These are phyloP conservation scores for Stomorhina lunata DNA, from an alignment of 2,888 invertebrate species.

Conservation along the genomic window DNA sequence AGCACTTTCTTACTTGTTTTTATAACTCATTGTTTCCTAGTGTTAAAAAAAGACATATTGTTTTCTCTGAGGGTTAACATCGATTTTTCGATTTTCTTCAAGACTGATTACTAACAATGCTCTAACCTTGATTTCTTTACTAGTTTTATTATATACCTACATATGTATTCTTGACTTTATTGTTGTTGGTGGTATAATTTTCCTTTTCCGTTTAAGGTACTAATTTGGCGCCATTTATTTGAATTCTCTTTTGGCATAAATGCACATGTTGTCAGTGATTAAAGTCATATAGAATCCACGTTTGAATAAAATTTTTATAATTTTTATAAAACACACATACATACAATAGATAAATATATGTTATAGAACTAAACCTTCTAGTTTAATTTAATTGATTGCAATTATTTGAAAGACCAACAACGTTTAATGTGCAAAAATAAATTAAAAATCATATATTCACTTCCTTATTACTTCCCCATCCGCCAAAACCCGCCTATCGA, in stretches of 20 bases:
- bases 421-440: background rate
- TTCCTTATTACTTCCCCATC: background rate
- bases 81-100: constrained; percentile 11
- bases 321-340: no score
- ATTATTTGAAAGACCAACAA: background rate
- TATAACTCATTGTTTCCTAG: no score
- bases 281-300: background rate
- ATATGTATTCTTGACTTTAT: background rate
- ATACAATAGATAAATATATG: background rate
- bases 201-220: background rate
- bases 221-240: background rate
- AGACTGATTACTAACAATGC: background rate
- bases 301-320: no score
- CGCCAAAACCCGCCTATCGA: background rate
- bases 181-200: background rate
- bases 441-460: constrained; percentile 16
- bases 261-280: background rate
- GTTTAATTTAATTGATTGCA: constrained; percentile 26
- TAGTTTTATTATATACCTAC: background rate
- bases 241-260: background rate
- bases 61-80: no score
- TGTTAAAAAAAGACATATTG: no score
- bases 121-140: constrained; percentile 18
- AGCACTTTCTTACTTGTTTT: no score
- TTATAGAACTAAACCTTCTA: no score